A percentile compares a stretch with the other conserved stretches of the same genome.
These are phyloP conservation scores for Drosophila mercatorum DNA, from an alignment of 2,888 invertebrate genomes.

Conservation along the genomic window DNA sequence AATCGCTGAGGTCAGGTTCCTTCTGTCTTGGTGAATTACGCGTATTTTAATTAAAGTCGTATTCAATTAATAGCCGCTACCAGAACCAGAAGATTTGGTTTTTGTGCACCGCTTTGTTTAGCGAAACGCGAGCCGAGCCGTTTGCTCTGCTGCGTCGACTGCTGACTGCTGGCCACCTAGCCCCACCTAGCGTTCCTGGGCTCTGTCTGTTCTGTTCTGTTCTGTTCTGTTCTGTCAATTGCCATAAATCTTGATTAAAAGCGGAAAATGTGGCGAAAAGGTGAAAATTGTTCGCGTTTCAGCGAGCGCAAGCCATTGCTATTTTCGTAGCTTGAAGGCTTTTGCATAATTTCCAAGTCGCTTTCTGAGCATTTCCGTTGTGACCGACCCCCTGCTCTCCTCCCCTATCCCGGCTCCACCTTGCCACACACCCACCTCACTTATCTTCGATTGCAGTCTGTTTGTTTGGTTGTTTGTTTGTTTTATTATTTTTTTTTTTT, in stretches of 20 bases:
- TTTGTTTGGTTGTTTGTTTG: constrained; percentile 1
- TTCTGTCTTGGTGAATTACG: constrained; percentile 4
- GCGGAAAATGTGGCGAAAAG: constrained; percentile 70
- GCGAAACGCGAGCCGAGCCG: constrained; percentile 35
- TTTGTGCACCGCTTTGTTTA: constrained; percentile 62
- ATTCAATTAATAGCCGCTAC: constrained; percentile 64
- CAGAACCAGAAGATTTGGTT: constrained; percentile 48
- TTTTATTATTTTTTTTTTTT: neutral
- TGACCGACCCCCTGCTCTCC: constrained; percentile 6
- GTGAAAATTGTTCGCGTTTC: constrained; percentile 70
- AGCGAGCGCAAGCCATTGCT: constrained; percentile 37
- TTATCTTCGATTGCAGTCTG: constrained; percentile 40
- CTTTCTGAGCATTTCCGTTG: constrained; percentile 51
- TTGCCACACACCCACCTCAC: constrained; percentile 20
- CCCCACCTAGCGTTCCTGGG: constrained; percentile 14
- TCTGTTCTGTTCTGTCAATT: constrained; percentile 65
- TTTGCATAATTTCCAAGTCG: constrained; percentile 68
- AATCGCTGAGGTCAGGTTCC: constrained; percentile 29
- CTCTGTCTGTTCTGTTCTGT: constrained; percentile 53
- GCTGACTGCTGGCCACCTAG: constrained; percentile 13
- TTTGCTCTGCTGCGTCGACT: neutral
- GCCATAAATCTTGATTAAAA: constrained; percentile 79
- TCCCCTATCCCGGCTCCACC: neutral
- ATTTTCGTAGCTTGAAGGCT: constrained; percentile 55
- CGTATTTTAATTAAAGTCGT: constrained; percentile 66